Evolutionary conservation across 2,113 vertebrate species (phyloP).

Genomic region (Tetrax tetrax): DNA sequence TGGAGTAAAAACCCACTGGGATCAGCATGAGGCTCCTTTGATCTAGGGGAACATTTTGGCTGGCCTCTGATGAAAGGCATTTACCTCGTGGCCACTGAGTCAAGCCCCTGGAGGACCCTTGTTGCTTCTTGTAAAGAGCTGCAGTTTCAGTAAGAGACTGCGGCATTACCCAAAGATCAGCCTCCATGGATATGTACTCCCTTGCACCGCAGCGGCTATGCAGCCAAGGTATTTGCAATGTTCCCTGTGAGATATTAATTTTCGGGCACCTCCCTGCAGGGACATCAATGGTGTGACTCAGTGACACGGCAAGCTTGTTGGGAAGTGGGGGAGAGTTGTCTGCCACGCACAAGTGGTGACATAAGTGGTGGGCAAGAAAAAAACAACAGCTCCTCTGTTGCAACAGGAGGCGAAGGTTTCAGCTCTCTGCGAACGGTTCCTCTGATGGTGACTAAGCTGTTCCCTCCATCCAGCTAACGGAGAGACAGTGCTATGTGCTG

Average conservation of each 20-base stretch:
- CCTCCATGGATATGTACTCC: background rate
- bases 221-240: background rate
- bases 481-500: background rate
- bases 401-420: conserved; percentile 56
- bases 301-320: background rate
- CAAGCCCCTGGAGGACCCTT: background rate
- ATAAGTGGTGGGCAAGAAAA: conserved; percentile 11
- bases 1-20: background rate
- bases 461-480: background rate
- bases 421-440: background rate
- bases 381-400: conserved; percentile 42
- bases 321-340: conserved; percentile 32
- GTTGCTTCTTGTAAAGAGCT: background rate
- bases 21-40: background rate
- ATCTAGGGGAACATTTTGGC: background rate
- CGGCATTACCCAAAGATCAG: background rate
- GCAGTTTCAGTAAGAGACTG: background rate
- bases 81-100: background rate
- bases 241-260: background rate
- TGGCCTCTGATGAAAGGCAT: background rate
- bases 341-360: background rate
- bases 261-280: background rate
- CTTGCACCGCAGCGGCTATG: background rate
- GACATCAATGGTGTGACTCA: background rate
- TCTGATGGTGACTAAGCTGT: conserved; percentile 40